A percentile compares a stretch with the other conserved stretches of the same genome.
Evolutionary conservation across 2,888 invertebrate genomes (phyloP).

Genomic region (Vanessa cardui): DNA sequence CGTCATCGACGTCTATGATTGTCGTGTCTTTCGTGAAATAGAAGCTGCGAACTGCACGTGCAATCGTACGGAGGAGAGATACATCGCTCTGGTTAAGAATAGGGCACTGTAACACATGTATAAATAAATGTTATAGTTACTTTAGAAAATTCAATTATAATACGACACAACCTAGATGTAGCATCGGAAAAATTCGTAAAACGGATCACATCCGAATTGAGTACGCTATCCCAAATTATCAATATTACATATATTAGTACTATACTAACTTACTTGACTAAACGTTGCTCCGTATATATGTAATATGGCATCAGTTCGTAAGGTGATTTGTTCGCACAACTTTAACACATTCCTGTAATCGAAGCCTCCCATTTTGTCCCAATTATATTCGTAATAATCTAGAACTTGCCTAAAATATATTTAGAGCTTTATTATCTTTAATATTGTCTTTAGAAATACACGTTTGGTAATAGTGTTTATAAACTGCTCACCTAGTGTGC

Average conservation of each 20-base stretch:
- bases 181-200: no score
- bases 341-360: conserved; percentile 65
- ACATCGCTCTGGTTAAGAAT: conserved; percentile 59
- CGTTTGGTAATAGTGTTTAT: neutral
- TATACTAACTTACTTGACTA: conserved; percentile 17
- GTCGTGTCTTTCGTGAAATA: conserved; percentile 59
- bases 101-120: conserved; percentile 57
- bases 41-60: conserved; percentile 61
- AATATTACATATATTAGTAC: no score
- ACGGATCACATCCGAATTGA: no score
- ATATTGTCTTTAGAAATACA: no score
- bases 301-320: conserved; percentile 67
- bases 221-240: no score
- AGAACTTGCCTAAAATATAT: conserved; percentile 53
- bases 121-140: no score
- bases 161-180: no score
- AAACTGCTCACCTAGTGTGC: no score
- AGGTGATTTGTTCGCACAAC: conserved; percentile 67
- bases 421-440: neutral
- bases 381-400: conserved; percentile 63
- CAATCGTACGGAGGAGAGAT: conserved; percentile 63
- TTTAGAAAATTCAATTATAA: no score
- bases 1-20: conserved; percentile 58
- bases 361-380: conserved; percentile 69
- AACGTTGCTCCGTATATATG: conserved; percentile 70